Evolutionary conservation across 2,888 invertebrate species (phyloP), one percentile per base, ranked within the genome.

Genomic region (Lasiommata megera): DNA sequence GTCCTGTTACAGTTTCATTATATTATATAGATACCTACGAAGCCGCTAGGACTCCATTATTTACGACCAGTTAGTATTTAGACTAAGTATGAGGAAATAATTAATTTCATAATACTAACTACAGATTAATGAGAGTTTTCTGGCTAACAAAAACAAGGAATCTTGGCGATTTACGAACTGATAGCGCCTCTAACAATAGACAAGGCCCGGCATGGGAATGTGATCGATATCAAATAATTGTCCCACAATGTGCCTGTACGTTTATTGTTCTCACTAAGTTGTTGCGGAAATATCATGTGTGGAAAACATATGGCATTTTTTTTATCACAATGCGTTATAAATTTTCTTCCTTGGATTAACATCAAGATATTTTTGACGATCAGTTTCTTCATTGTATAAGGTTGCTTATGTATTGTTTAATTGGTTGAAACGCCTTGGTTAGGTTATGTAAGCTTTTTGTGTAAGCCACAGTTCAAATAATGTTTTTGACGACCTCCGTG

Each of bases 141-240:
- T n/a, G n/a, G 38, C 40, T 55, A 58, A 48, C 56, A 62, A 61
- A 61, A 60, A 61, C 59, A 48, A 54, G 56, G 57, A 44, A 60
- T 37, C 51, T 51, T 41, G 29, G 28, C 16, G 51, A 40, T 38
- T 38, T 51, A 44, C 46, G 47, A 31, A 56, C 12, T 16, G 60
- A 53, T 63, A 63, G 44, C 53, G 16, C 8, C 17, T 3, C 2
- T 17, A 50, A 61, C 56, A 61, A 63, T 56, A 40, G 23, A 50
- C 58, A 66, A 65, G 62, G 60, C 54, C 61, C 46, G 54, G 28
- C 59, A 53, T 69, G 68, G 58, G 65, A 68, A 65, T 54, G 41
- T 52, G 69, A 69, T 69, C 61, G 34, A 54, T 66, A 69, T 68
- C 67, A 54, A 56, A 57, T 66, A 65, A 67, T 67, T 65, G 62